These are phyloP conservation scores for Paraescarpia echinospica DNA, from an alignment of 1,140 invertebrate species.

Conservation along the genomic window DNA sequence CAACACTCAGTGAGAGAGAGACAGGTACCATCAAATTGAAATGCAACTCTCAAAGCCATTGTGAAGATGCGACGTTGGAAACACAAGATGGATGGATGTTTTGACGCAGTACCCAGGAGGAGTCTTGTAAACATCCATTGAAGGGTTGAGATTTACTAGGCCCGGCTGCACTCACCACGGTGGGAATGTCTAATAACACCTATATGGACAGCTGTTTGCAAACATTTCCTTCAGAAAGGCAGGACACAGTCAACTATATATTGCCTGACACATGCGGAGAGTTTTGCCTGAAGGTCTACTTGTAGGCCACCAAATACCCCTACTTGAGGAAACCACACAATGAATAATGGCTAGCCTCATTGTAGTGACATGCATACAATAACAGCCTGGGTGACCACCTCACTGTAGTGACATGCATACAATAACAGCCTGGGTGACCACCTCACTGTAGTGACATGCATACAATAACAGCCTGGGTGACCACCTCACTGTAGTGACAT, in stretches of 20 bases:
- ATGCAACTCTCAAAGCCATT: not conserved
- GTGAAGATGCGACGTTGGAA: not conserved
- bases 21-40: not conserved
- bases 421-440: no score
- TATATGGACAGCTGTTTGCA: not conserved
- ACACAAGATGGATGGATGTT: not conserved
- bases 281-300: not conserved
- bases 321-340: not conserved
- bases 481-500: not conserved
- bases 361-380: not conserved
- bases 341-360: not conserved
- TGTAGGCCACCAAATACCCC: not conserved
- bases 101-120: not conserved
- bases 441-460: no score
- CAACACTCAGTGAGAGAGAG: not conserved
- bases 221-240: not conserved
- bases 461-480: no score
- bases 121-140: not conserved
- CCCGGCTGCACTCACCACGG: not conserved
- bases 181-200: not conserved
- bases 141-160: not conserved
- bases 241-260: not conserved
- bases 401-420: no score
- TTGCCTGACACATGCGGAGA: not conserved
- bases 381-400: no score